phyloP scores from a whole-genome alignment of 2,797 vertebrate species.

The Syngnathus acus region DNA sequence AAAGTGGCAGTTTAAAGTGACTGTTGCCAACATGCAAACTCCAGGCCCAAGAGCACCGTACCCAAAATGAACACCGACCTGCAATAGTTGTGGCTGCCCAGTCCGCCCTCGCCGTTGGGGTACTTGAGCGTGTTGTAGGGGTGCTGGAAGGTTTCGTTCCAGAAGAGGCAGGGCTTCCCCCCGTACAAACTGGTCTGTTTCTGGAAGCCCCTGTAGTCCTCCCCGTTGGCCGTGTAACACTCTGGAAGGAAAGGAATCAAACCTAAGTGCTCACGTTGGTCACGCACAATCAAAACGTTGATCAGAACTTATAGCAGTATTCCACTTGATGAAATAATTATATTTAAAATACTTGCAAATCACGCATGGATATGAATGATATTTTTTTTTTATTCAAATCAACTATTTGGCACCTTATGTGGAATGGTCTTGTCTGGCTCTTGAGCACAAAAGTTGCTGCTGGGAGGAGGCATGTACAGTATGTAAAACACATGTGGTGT shows the following conservation, averaged over 20 bases:
- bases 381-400: no score
- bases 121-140: slow-evolving; percentile 95
- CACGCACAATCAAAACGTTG: not conserved
- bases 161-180: slow-evolving; percentile 91
- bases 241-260: slow-evolving; percentile 62
- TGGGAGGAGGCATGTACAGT: not conserved
- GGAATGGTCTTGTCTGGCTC: no score
- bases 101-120: slow-evolving; percentile 89
- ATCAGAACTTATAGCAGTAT: not conserved
- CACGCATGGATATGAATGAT: no score
- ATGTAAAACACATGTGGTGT: not conserved
- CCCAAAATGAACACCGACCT: slow-evolving; percentile 60
- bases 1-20: no score
- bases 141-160: slow-evolving; percentile 96
- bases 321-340: no score
- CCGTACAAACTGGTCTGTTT: slow-evolving; percentile 83
- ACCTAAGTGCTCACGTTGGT: not conserved
- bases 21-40: no score
- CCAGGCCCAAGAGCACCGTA: no score
- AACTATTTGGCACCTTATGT: no score
- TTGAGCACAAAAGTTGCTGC: not conserved
- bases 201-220: slow-evolving; percentile 89
- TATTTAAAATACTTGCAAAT: no score
- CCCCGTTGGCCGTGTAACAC: slow-evolving; percentile 92
- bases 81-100: slow-evolving; percentile 94